These are phyloP conservation scores for Lepus townsendii DNA, from an alignment of 2,797 vertebrate species.

Conservation along the genomic window DNA sequence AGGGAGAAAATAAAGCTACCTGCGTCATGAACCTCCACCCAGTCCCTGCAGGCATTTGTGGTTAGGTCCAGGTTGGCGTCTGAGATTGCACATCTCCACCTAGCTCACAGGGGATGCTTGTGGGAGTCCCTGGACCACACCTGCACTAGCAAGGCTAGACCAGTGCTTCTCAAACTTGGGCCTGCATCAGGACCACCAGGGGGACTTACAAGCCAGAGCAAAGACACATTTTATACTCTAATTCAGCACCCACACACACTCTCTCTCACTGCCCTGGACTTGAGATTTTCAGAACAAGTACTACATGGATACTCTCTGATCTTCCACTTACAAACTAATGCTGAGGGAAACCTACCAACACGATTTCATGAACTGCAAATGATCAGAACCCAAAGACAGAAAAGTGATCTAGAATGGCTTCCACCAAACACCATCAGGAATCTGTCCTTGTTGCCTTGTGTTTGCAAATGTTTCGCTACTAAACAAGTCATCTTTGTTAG, in stretches of 20 bases:
- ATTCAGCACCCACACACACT: background rate
- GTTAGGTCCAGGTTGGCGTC: background rate
- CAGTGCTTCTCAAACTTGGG: background rate
- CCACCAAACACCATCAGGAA: background rate
- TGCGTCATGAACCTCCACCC: background rate
- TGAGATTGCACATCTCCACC: background rate
- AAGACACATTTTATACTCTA: background rate
- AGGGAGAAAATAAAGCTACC: background rate
- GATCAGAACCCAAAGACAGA: background rate
- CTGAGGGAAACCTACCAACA: background rate
- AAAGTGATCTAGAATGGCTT: background rate
- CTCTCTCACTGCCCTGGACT: background rate
- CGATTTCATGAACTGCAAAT: background rate
- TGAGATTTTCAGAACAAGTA: background rate
- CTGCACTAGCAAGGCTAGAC: background rate
- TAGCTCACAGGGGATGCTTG: background rate
- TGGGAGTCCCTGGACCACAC: background rate
- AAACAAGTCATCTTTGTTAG: background rate
- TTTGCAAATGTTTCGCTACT: background rate
- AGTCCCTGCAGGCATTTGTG: background rate
- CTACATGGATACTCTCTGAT: background rate
- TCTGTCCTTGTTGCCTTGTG: background rate
- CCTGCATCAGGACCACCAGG: background rate
- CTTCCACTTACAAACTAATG: background rate
- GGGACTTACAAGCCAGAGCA: background rate